Percentiles rank a stretch among this genome's conserved stretches.
phyloP scores from a whole-genome alignment of 2,797 vertebrate genomes.

The Mionectes olivaceus region DNA sequence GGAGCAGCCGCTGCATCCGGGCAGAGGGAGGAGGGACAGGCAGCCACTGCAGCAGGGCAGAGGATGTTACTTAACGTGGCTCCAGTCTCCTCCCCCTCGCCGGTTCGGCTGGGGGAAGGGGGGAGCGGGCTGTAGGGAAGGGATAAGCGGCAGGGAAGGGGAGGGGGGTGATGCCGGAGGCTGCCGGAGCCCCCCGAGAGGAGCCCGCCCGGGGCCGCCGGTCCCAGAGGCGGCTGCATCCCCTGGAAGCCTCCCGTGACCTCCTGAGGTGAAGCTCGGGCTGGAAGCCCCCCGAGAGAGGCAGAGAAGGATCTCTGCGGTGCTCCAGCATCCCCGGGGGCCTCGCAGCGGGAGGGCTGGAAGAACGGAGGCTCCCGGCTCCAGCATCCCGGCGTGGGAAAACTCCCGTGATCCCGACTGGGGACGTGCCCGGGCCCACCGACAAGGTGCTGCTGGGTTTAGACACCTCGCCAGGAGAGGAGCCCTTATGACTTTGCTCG shows the following conservation, averaged over 20 bases:
- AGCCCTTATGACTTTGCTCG: accelerated
- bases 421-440: neutral
- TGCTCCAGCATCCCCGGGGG: neutral
- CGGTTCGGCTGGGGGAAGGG: neutral
- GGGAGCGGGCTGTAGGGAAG: neutral
- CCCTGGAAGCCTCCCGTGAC: neutral
- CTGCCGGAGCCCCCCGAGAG: neutral
- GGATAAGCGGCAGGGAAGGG: neutral
- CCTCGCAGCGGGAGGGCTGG: neutral
- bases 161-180: neutral
- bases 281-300: accelerated
- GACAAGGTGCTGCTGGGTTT: neutral
- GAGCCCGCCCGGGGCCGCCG: neutral
- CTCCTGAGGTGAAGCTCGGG: neutral
- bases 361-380: neutral
- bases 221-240: neutral
- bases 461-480: accelerated
- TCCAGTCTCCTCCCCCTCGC: constrained; percentile 35
- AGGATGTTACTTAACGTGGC: neutral
- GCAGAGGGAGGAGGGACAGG: neutral
- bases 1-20: neutral
- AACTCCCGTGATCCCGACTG: accelerated
- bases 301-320: neutral
- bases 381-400: neutral
- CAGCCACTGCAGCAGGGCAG: constrained; percentile 1